A percentile compares a stretch with the other conserved stretches of the same genome.
These are phyloP conservation scores for Dermochelys coriacea DNA, from an alignment of 2,797 vertebrate species.

Conservation along the genomic window DNA sequence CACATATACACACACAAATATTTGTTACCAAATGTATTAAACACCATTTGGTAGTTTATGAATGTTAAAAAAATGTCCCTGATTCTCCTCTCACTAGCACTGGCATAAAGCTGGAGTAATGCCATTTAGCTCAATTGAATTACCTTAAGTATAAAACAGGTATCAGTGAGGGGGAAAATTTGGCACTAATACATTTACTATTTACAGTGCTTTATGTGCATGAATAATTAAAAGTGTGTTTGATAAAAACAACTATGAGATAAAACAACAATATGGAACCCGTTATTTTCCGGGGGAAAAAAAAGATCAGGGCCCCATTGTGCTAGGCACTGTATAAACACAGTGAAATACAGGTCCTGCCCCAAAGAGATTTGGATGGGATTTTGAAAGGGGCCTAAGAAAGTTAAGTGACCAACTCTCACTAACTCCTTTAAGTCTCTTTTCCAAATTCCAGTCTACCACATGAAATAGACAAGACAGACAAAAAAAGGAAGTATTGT, in stretches of 20 bases:
- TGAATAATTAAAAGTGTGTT: conserved; percentile 50
- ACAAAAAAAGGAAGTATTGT: neutral
- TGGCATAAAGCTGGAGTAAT: neutral
- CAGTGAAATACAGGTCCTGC: neutral
- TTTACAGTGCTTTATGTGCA: neutral
- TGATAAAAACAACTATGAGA: conserved; percentile 41
- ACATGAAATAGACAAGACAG: neutral
- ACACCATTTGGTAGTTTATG: neutral
- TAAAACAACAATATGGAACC: neutral
- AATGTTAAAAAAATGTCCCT: neutral
- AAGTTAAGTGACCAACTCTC: neutral
- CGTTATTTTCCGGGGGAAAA: neutral
- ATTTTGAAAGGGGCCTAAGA: neutral
- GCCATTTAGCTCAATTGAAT: neutral
- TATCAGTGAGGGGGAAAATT: conserved; percentile 30
- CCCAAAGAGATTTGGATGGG: neutral
- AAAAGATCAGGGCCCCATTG: neutral
- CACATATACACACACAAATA: neutral
- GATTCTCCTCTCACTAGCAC: neutral
- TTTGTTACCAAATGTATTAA: conserved; percentile 5
- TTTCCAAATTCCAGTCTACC: neutral
- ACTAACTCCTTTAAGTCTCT: neutral
- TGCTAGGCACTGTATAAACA: neutral
- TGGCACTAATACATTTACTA: conserved; percentile 4
- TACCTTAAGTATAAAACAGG: neutral